Percentiles rank a stretch among this genome's conserved stretches.
phyloP scores from a whole-genome alignment of 92 coral and sea anemone genomes.

The Porites rus region DNA sequence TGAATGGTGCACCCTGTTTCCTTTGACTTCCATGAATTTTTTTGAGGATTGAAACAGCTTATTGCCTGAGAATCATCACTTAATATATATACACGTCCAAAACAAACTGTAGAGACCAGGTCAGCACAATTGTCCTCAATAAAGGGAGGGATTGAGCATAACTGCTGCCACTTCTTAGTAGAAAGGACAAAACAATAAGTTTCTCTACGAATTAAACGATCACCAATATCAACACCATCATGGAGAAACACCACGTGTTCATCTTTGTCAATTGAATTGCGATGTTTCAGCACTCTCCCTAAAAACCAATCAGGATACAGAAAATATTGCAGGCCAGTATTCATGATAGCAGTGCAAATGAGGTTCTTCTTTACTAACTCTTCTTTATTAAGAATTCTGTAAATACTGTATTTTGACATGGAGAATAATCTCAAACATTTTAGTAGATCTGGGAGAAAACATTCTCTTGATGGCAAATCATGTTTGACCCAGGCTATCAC shows the following conservation, averaged over 20 bases:
- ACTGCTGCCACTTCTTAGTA: background rate
- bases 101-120: conserved; percentile 19
- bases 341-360: background rate
- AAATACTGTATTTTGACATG: conserved; percentile 14
- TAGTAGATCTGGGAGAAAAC: conserved; percentile 16
- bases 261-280: background rate
- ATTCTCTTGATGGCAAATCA: conserved; percentile 50
- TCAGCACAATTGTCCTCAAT: background rate
- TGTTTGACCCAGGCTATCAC: conserved; percentile 91
- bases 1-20: background rate
- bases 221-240: background rate
- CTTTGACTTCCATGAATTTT: background rate
- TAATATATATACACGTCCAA: conserved; percentile 7
- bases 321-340: conserved; percentile 34
- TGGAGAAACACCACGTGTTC: background rate
- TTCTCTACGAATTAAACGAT: background rate
- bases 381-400: background rate
- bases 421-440: conserved; percentile 14
- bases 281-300: background rate
- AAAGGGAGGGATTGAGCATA: background rate
- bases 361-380: background rate
- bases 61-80: background rate
- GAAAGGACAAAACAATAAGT: background rate
- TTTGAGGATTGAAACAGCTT: background rate
- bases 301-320: conserved; percentile 20